These are phyloP conservation scores for Caenorhabditis remanei DNA, from an alignment of 1,140 invertebrate species.

Conservation along the genomic window DNA sequence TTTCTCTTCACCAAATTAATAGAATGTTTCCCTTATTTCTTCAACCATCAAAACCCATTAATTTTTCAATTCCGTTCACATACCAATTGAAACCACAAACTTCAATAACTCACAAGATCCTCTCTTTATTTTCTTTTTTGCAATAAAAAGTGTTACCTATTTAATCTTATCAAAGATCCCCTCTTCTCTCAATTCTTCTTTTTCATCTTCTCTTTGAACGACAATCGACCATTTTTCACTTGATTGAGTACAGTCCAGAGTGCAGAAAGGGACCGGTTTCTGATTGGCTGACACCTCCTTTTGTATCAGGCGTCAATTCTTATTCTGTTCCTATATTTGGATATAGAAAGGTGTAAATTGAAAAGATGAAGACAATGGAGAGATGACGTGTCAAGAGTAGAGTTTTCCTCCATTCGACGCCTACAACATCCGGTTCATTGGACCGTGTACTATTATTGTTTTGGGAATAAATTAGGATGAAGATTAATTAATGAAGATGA, in stretches of 20 bases:
- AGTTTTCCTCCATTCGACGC: neutral
- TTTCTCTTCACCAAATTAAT: no score
- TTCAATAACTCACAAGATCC: neutral
- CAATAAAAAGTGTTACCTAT: conserved; percentile 1
- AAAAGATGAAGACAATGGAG: conserved; percentile 17
- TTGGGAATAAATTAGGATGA: neutral
- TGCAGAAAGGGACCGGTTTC: conserved; percentile 26
- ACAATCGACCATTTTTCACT: conserved; percentile 32
- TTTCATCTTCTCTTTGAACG: conserved; percentile 43
- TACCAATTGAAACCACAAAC: no score
- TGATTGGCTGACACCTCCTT: conserved; percentile 40
- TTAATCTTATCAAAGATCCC: neutral
- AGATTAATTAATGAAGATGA: conserved; percentile 8
- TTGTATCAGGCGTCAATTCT: conserved; percentile 36
- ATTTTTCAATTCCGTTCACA: no score
- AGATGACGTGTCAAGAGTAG: conserved; percentile 27
- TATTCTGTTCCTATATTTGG: conserved; percentile 14
- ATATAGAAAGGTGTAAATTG: neutral
- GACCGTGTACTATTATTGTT: neutral
- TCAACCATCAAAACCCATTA: no score
- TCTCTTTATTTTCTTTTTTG: neutral
- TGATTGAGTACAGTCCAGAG: neutral
- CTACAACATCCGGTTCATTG: conserved; percentile 45
- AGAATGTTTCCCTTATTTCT: no score
- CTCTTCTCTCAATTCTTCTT: neutral